These are phyloP conservation scores for Ochropacha duplaris DNA, from an alignment of 2,888 invertebrate species.

Conservation along the genomic window DNA sequence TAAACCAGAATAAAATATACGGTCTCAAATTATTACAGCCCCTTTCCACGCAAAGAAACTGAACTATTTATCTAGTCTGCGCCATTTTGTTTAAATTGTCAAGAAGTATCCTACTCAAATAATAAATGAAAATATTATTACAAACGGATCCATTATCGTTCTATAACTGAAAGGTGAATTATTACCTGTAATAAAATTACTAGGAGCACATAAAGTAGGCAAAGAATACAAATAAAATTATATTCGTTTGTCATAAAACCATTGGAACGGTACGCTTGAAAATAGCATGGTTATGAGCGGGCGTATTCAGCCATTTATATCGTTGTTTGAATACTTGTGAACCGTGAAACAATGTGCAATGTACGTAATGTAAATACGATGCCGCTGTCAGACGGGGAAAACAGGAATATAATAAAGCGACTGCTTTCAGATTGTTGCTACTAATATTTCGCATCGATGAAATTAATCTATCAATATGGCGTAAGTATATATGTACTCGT, in stretches of 20 bases:
- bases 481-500: too few species aligned
- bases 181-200: not conserved
- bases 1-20: too few species aligned
- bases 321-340: conserved; percentile 22
- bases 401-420: not conserved
- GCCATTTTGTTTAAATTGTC: too few species aligned
- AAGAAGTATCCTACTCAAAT: too few species aligned
- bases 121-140: too few species aligned
- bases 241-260: conserved; percentile 8
- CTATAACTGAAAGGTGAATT: too few species aligned
- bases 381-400: conserved; percentile 12
- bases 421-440: not conserved
- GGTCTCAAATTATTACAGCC: too few species aligned
- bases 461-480: too few species aligned
- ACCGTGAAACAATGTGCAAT: conserved; percentile 21
- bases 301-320: conserved; percentile 17
- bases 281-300: conserved; percentile 15
- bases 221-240: conserved; percentile 4
- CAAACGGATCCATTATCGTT: not conserved
- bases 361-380: not conserved
- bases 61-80: too few species aligned
- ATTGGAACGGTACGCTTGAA: conserved; percentile 17
- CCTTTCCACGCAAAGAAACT: too few species aligned
- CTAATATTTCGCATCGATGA: not conserved
- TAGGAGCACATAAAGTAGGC: not conserved